Percentiles rank a stretch among this genome's conserved stretches.
Evolutionary conservation across 2,888 invertebrate genomes (phyloP).

Genomic region (Thalpophila matura): DNA sequence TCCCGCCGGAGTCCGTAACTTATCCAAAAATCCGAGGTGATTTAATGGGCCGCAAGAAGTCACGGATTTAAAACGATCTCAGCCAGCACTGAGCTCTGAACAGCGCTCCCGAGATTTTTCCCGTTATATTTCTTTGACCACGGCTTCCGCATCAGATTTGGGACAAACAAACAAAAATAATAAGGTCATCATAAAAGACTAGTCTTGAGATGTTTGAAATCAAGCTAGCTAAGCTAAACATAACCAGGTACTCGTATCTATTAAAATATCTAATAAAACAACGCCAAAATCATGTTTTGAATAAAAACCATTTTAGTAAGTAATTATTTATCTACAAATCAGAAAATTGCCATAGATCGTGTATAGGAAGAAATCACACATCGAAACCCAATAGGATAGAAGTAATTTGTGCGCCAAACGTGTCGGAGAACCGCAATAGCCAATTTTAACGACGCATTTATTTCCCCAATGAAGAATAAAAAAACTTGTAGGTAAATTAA

Average conservation of each 20-base stretch:
- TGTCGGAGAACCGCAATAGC: neutral
- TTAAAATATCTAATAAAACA: too few species aligned
- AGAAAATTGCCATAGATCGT: too few species aligned
- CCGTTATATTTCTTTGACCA: conserved; percentile 64
- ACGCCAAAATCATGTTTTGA: too few species aligned
- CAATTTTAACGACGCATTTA: conserved; percentile 16
- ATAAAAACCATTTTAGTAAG: too few species aligned
- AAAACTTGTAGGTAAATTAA: too few species aligned
- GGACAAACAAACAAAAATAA: conserved; percentile 24
- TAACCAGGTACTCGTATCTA: too few species aligned
- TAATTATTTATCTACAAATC: too few species aligned
- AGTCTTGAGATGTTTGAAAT: neutral
- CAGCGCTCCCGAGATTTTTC: conserved; percentile 65
- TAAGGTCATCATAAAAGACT: neutral
- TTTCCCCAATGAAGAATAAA: neutral
- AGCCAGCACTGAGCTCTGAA: conserved; percentile 55
- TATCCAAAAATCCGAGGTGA: conserved; percentile 80
- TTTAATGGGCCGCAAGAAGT: conserved; percentile 74
- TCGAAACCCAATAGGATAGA: neutral
- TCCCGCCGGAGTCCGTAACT: conserved; percentile 74
- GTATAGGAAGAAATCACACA: neutral
- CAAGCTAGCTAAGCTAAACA: too few species aligned
- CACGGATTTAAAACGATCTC: conserved; percentile 70
- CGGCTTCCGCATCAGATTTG: conserved; percentile 63
- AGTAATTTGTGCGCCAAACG: conserved; percentile 9